Evolutionary conservation across 2,888 invertebrate species (phyloP), one percentile per base, ranked within the genome.

Genomic region (Heliconius ismenius): DNA sequence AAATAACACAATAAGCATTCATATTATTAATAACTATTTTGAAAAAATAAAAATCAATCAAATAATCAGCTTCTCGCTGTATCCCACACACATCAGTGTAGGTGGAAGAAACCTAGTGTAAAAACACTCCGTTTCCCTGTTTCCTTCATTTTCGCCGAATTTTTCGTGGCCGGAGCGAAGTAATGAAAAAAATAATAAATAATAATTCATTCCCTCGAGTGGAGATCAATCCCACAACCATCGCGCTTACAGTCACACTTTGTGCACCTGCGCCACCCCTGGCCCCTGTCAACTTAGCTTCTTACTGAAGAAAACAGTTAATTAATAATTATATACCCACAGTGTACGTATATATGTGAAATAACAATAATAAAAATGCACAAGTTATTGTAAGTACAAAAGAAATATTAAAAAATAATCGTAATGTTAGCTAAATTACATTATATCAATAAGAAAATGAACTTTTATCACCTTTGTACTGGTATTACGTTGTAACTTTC

Each of bases 401-500:
- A 62, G 13, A 62, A 24, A 62, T 68, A 18, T 36, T 18, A 68
- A 6, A 43, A 43, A 43, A 26, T 39, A 0, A 7, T 24, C 13
- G 39, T 68, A 43, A n/a, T 36, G n/a, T 64, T 64, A 36, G 21
- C 26, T 63, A 49, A 4, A 10, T 26, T 13, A 28, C 26, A n/a
- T 6, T 4, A 11, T 4, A 21, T 39, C n/a, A 28, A 60, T 39
- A 60, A 60, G 18, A 32, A 72, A 58, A 72, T n/a, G 26, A 49
- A 49, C 49, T 49, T 69, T 69, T 69, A 49, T 49, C 68, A 49
- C 26, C 28, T 49, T 69, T 69, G 28, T 4, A 28, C 21, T 69
- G 18, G 49, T 18, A 28, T 69, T 69, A 69, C 49, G 49, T 69
- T 9, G 26, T 49, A 18, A 69, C 68, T 49, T 69, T 69, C 68